Percentiles rank a stretch among this genome's conserved stretches.
phyloP scores from a whole-genome alignment of 2,113 vertebrate species.

The Pollimyrus isidori region DNA sequence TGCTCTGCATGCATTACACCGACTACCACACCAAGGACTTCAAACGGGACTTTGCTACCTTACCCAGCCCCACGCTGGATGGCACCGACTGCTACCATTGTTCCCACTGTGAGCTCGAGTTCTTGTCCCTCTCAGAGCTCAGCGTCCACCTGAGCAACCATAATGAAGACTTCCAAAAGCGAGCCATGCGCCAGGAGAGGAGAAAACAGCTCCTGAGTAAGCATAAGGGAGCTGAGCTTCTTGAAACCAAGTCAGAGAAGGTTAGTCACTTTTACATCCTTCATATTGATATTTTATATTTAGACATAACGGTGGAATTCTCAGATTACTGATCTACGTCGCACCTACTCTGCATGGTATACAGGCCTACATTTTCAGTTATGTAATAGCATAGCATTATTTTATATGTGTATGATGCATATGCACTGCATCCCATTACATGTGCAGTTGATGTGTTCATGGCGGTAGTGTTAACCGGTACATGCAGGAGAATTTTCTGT shows the following conservation, averaged over 20 bases:
- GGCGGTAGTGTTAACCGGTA: not conserved
- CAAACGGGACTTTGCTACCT: constrained; percentile 83
- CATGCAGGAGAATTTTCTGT: not conserved
- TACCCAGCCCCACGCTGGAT: constrained; percentile 57
- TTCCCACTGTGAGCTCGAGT: constrained; percentile 85
- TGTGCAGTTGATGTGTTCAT: not conserved
- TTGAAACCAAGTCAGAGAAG: constrained; percentile 81
- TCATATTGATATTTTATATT: not conserved
- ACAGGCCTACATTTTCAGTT: not conserved
- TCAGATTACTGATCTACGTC: not conserved
- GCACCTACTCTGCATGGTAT: not conserved
- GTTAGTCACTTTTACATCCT: constrained; percentile 44
- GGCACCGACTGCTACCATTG: constrained; percentile 76
- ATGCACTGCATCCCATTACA: not conserved
- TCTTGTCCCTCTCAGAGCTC: constrained; percentile 74
- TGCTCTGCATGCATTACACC: constrained; percentile 92
- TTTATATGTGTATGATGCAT: not conserved
- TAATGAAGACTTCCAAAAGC: constrained; percentile 92
- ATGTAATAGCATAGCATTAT: not conserved
- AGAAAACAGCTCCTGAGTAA: constrained; percentile 84
- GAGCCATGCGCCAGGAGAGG: constrained; percentile 80
- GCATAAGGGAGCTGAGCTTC: constrained; percentile 69
- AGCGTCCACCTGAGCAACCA: constrained; percentile 82
- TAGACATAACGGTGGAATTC: not conserved
- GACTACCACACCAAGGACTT: constrained; percentile 87